These are phyloP conservation scores for Mohoua ochrocephala DNA, from an alignment of 2,113 vertebrate genomes.

Conservation along the genomic window DNA sequence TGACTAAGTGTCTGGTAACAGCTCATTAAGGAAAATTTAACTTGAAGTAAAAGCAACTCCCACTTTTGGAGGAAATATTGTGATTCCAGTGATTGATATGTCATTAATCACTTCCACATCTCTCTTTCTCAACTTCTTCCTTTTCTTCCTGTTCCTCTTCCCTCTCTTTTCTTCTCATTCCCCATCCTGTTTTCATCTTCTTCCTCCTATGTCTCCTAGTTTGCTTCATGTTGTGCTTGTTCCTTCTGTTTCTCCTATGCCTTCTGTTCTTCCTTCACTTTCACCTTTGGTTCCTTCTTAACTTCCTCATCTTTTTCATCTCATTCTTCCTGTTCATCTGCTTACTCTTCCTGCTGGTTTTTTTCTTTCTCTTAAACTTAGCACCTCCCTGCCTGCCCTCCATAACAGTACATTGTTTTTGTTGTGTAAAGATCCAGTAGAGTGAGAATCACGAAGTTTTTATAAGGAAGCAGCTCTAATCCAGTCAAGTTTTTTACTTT, in stretches of 20 bases:
- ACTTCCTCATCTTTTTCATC: background rate
- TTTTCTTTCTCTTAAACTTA: background rate
- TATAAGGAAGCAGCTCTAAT: background rate
- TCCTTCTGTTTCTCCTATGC: background rate
- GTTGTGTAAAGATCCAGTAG: background rate
- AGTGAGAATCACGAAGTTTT: background rate
- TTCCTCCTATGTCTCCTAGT: background rate
- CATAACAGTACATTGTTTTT: fast-evolving
- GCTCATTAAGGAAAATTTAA: background rate
- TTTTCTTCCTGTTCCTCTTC: background rate
- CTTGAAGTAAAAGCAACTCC: background rate
- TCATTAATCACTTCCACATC: background rate
- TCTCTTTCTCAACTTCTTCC: background rate
- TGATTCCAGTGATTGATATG: background rate
- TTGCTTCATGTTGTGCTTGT: background rate
- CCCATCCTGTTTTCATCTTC: background rate
- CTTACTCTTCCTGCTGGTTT: background rate
- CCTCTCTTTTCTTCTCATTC: background rate
- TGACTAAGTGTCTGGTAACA: background rate
- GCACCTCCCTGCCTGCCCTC: fast-evolving
- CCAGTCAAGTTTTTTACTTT: background rate
- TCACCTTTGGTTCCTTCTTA: background rate
- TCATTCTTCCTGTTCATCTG: background rate
- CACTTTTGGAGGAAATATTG: background rate
- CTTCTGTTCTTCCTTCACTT: background rate